A percentile compares a stretch with the other conserved stretches of the same genome.
phyloP scores from a whole-genome alignment of 1,140 invertebrate genomes.

The Uloborus diversus region DNA sequence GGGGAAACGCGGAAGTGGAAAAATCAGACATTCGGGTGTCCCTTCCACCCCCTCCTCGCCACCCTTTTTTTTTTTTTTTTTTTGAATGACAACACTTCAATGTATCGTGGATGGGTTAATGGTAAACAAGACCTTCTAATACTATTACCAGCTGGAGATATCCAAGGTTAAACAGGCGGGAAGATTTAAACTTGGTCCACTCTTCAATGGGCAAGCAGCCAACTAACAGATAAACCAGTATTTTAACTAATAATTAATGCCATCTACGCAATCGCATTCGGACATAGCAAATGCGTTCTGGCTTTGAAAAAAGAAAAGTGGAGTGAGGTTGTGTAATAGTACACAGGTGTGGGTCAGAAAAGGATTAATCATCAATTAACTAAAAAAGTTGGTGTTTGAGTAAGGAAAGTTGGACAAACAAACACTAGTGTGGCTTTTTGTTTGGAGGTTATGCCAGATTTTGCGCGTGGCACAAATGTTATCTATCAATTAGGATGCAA shows the following conservation, averaged over 20 bases:
- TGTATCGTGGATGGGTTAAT: neutral
- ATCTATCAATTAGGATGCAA: too few species aligned
- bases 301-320: neutral
- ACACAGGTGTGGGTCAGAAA: too few species aligned
- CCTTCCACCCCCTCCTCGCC: neutral
- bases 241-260: neutral
- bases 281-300: neutral
- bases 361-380: too few species aligned
- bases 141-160: neutral
- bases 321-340: too few species aligned
- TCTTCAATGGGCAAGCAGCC: neutral
- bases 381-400: too few species aligned
- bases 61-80: too few species aligned
- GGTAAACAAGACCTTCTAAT: constrained; percentile 9
- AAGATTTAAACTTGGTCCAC: neutral
- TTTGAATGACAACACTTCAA: too few species aligned
- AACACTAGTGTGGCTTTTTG: too few species aligned
- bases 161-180: constrained; percentile 29
- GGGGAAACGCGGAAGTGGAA: constrained; percentile 16
- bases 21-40: neutral
- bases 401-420: too few species aligned
- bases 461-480: too few species aligned
- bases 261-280: neutral
- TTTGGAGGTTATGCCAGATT: too few species aligned
- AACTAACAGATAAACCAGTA: constrained; percentile 27